phyloP scores from a whole-genome alignment of 2,113 vertebrate genomes.

The Datnioides undecimradiatus region DNA sequence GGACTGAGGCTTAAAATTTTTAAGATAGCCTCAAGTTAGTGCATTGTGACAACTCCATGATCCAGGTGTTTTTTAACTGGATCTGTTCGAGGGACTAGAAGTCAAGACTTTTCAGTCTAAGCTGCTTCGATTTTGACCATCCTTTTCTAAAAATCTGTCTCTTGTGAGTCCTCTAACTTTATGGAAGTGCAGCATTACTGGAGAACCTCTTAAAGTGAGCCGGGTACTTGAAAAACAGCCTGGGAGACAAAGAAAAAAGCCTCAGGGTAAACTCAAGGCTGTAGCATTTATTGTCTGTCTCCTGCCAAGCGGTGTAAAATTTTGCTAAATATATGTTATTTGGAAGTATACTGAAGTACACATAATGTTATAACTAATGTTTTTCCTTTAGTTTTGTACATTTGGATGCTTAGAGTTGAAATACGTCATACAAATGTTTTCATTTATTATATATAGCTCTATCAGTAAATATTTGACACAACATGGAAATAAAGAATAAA shows the following conservation, averaged over 20 bases:
- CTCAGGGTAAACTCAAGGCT: slow-evolving; percentile 14
- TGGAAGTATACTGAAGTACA: not conserved
- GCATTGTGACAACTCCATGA: not conserved
- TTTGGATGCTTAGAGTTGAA: too few relatives aligned
- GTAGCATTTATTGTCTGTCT: not conserved
- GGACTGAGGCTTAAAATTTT: not conserved
- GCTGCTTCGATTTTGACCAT: slow-evolving; percentile 5
- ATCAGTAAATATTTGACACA: not conserved
- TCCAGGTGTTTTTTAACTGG: not conserved
- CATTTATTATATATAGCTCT: not conserved
- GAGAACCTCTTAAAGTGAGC: not conserved
- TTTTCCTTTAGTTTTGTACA: not conserved
- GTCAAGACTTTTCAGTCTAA: not conserved
- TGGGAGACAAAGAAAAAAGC: not conserved
- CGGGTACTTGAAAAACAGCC: not conserved
- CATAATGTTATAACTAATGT: not conserved
- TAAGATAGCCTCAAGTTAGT: not conserved
- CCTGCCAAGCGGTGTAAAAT: not conserved
- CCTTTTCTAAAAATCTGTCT: slow-evolving; percentile 6
- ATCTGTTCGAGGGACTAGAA: not conserved
- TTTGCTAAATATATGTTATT: not conserved
- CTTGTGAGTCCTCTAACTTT: slow-evolving; percentile 11
- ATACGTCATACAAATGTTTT: not conserved
- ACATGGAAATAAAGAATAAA: not conserved
- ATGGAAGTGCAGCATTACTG: slow-evolving; percentile 5